Conservation (phyloP, 2,888 invertebrate species). For the Hirudinaria manillensis region DNA sequence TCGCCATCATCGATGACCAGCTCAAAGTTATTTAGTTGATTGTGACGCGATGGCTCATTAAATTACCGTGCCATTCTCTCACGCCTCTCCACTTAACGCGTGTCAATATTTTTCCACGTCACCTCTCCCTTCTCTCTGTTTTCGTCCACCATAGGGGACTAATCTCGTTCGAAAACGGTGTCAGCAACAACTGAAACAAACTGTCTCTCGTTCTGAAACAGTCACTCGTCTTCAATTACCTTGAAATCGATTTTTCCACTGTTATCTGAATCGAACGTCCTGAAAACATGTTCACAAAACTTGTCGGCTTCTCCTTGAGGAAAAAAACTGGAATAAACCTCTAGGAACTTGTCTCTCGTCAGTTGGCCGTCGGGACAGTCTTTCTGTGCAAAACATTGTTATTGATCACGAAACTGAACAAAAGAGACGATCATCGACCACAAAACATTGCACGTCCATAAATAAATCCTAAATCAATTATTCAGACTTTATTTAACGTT, state of each 20-base stretch:
- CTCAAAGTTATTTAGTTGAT: too few relatives aligned
- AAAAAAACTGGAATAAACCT: conserved; percentile 99
- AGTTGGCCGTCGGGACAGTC: conserved; percentile 93
- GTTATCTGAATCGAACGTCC: conserved; percentile 74
- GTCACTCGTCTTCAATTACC: not conserved
- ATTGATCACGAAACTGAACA: not conserved
- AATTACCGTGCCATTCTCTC: too few relatives aligned
- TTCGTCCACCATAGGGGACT: too few relatives aligned
- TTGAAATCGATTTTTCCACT: conserved; percentile 55
- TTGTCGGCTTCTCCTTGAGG: conserved; percentile 88
- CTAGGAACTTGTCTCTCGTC: conserved; percentile 92
- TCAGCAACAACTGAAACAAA: too few relatives aligned
- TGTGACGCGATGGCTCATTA: too few relatives aligned
- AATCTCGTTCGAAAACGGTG: too few relatives aligned
- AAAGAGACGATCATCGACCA: too few relatives aligned
- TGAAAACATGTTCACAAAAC: conserved; percentile 95
- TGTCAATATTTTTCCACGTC: too few relatives aligned
- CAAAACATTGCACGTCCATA: not conserved
- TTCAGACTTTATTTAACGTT: not conserved
- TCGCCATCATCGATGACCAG: not conserved
- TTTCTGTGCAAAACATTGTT: conserved; percentile 67
- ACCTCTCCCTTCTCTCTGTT: too few relatives aligned
- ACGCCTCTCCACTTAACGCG: too few relatives aligned
- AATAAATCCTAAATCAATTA: not conserved
- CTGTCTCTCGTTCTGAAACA: too few relatives aligned